Percentiles rank a stretch among this genome's conserved stretches.
phyloP scores from a whole-genome alignment of 1,140 invertebrate species.

The Drosophila lowei region DNA sequence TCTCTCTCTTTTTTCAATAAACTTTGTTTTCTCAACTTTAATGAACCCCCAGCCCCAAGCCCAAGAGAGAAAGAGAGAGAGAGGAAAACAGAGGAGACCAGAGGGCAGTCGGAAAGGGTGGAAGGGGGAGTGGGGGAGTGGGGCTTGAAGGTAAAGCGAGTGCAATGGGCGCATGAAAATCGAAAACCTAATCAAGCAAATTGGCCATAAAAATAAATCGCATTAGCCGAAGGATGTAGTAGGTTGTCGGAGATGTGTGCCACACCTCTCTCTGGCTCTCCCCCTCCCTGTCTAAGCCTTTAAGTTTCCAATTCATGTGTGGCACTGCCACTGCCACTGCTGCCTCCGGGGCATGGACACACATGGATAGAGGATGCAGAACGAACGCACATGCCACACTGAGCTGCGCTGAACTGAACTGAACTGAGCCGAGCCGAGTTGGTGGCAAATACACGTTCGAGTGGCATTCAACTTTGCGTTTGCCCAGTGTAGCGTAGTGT shows the following conservation, averaged over 20 bases:
- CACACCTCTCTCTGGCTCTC: conserved; percentile 19
- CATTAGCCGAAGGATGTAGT: conserved; percentile 56
- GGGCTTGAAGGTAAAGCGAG: conserved; percentile 21
- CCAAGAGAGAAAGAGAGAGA: not conserved
- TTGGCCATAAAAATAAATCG: conserved; percentile 81
- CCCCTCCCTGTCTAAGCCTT: conserved; percentile 47
- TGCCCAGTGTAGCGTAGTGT: conserved; percentile 49
- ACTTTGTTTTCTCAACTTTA: conserved; percentile 61
- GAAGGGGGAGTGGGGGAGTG: not conserved
- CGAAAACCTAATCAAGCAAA: conserved; percentile 81
- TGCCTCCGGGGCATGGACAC: conserved; percentile 11
- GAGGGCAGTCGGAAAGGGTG: not conserved
- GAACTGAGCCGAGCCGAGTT: not conserved
- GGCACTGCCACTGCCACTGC: not conserved
- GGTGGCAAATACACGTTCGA: conserved; percentile 36
- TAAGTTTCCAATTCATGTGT: conserved; percentile 69
- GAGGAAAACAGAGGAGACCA: not conserved
- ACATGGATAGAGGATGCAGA: conserved; percentile 27
- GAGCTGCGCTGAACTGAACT: not conserved
- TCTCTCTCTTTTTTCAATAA: conserved; percentile 15
- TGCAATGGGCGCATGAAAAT: conserved; percentile 75
- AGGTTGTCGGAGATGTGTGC: conserved; percentile 20
- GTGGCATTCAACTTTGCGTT: conserved; percentile 66
- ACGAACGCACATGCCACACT: conserved; percentile 21
- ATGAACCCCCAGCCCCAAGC: conserved; percentile 31